Percentiles rank a stretch among this genome's conserved stretches.
phyloP scores from a whole-genome alignment of 2,888 invertebrate species.

The Agrypnus murinus region DNA sequence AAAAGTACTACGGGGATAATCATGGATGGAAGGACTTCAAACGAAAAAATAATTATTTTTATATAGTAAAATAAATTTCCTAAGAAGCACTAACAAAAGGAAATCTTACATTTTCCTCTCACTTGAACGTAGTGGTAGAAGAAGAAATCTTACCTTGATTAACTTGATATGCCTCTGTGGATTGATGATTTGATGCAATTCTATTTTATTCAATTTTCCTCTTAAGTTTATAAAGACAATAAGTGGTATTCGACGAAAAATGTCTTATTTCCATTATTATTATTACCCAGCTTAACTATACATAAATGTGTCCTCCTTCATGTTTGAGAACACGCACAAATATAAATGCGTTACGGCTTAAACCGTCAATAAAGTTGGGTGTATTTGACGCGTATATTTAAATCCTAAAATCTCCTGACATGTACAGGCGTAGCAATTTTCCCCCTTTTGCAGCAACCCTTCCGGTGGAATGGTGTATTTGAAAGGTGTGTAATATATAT shows the following conservation, averaged over 20 bases:
- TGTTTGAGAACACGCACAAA: not conserved
- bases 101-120: not conserved
- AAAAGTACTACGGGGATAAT: too few relatives aligned
- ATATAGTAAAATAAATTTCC: not conserved
- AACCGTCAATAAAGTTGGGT: slow-evolving; percentile 19
- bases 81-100: not conserved
- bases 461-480: not conserved
- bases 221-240: too few relatives aligned
- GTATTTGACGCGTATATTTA: slow-evolving; percentile 21
- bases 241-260: too few relatives aligned
- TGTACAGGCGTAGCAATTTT: slow-evolving; percentile 17
- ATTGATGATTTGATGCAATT: slow-evolving; percentile 19
- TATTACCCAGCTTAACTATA: too few relatives aligned
- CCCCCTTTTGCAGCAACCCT: slow-evolving; percentile 3
- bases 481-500: slow-evolving; percentile 12
- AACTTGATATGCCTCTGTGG: not conserved
- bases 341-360: slow-evolving; percentile 15
- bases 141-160: slow-evolving; percentile 6
- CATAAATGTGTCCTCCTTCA: not conserved
- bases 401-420: slow-evolving; percentile 22
- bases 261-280: too few relatives aligned
- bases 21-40: too few relatives aligned
- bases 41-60: too few relatives aligned
- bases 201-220: too few relatives aligned
- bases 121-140: not conserved